A percentile compares a stretch with the other conserved stretches of the same genome.
phyloP scores from a whole-genome alignment of 2,113 vertebrate genomes.

The Mobula hypostoma region DNA sequence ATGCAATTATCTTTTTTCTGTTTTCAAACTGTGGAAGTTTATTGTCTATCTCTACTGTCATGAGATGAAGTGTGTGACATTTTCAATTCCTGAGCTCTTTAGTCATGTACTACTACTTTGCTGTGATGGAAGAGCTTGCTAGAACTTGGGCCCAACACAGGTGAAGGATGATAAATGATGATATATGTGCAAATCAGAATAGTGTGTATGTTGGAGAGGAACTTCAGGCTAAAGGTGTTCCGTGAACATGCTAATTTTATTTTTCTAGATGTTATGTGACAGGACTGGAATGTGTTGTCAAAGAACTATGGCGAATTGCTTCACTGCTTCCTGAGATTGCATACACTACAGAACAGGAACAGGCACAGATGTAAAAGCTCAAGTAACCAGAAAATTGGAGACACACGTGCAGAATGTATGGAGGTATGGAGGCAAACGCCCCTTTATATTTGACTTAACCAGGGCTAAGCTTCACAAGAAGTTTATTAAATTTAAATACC shows the following conservation, averaged over 20 bases:
- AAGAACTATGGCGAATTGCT: neutral
- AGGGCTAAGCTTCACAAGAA: no score
- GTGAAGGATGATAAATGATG: neutral
- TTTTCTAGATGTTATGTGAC: neutral
- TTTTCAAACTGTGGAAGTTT: neutral
- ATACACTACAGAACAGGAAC: neutral
- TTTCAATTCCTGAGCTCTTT: neutral
- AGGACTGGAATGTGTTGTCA: neutral
- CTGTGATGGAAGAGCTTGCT: neutral
- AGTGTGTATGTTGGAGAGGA: neutral
- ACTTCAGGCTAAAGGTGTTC: neutral
- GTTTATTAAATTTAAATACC: neutral
- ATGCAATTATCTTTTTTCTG: neutral
- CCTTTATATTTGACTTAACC: no score
- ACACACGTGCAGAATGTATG: no score
- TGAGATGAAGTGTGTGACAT: neutral
- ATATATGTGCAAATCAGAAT: neutral
- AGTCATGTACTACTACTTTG: neutral
- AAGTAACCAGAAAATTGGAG: no score
- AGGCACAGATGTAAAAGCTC: no score
- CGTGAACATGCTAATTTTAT: neutral
- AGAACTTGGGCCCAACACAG: neutral
- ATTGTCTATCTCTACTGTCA: neutral
- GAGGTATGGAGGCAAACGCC: no score
- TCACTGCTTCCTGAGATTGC: neutral